These are phyloP conservation scores for Oncorhynchus clarkii DNA, from an alignment of 2,113 vertebrate species.

Conservation along the genomic window DNA sequence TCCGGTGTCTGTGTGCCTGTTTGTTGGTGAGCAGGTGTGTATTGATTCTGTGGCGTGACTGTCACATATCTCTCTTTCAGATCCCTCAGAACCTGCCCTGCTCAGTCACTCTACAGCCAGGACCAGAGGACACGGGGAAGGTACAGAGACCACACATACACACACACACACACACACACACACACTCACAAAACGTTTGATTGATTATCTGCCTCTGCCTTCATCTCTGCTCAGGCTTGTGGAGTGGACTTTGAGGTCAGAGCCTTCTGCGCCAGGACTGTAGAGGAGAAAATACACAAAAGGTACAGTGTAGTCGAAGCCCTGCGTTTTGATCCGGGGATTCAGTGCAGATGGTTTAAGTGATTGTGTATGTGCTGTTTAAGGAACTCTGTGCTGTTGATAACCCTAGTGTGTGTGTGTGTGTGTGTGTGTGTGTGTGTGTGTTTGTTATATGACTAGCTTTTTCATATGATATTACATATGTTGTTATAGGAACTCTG, in stretches of 20 bases:
- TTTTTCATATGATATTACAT: too few species aligned
- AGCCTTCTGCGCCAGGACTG: slow-evolving; percentile 87
- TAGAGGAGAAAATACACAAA: slow-evolving; percentile 93
- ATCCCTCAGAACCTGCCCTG: slow-evolving; percentile 90
- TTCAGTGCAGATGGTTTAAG: too few species aligned
- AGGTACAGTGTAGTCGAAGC: slow-evolving; percentile 62
- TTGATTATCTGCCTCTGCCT: background rate
- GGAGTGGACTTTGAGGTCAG: slow-evolving; percentile 91
- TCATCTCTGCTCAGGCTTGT: slow-evolving; percentile 74
- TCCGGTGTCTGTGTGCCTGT: background rate
- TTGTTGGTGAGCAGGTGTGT: background rate
- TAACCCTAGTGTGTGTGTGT: background rate
- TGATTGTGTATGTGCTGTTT: too few species aligned
- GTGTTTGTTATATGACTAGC: background rate
- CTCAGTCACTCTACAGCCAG: slow-evolving; percentile 88
- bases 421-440: background rate
- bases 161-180: background rate
- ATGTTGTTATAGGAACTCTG: slow-evolving; percentile 77
- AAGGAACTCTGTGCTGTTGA: background rate
- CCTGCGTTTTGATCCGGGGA: too few species aligned
- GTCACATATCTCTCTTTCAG: slow-evolving; percentile 53
- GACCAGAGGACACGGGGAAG: slow-evolving; percentile 92
- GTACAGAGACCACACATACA: slow-evolving; percentile 52
- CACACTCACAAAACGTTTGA: background rate
- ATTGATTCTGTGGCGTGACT: background rate